Conservation (phyloP, 2,888 invertebrate genomes). For the Poecilobothrus nobilitatus region DNA sequence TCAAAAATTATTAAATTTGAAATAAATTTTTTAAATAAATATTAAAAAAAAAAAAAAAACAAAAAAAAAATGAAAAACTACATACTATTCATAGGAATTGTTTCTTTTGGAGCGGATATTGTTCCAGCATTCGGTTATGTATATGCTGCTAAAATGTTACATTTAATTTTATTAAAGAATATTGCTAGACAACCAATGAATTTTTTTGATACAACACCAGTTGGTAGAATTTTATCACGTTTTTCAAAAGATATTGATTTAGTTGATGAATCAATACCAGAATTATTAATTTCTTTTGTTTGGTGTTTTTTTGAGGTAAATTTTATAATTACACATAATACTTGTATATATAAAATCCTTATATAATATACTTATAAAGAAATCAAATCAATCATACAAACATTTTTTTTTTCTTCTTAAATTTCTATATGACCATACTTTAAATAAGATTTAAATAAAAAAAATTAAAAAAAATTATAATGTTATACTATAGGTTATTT, state of each 20-base stretch:
- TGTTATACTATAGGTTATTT: too few species aligned
- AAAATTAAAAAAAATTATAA: too few species aligned
- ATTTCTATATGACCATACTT: too few species aligned
- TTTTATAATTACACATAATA: neutral
- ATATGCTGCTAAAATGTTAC: slow-evolving; percentile 28
- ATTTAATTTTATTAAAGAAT: slow-evolving; percentile 40
- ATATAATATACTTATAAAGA: too few species aligned
- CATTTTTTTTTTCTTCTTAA: too few species aligned
- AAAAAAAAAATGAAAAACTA: neutral
- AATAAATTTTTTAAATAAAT: too few species aligned
- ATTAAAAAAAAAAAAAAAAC: too few species aligned
- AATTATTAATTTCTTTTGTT: slow-evolving; percentile 46
- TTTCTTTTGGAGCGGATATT: slow-evolving; percentile 57
- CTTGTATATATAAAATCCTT: too few species aligned
- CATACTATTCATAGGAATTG: slow-evolving; percentile 47
- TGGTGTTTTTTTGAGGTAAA: slow-evolving; percentile 47
- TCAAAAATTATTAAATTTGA: too few species aligned
- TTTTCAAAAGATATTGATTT: slow-evolving; percentile 55
- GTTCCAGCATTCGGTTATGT: slow-evolving; percentile 51
- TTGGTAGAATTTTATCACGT: slow-evolving; percentile 64
- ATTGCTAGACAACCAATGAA: slow-evolving; percentile 53
- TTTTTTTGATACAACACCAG: slow-evolving; percentile 71
- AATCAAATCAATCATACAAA: too few species aligned
- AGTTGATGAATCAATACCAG: slow-evolving; percentile 50
- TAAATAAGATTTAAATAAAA: too few species aligned